Conservation (phyloP, 2,888 invertebrate genomes). For the Uloborus plumipes region DNA sequence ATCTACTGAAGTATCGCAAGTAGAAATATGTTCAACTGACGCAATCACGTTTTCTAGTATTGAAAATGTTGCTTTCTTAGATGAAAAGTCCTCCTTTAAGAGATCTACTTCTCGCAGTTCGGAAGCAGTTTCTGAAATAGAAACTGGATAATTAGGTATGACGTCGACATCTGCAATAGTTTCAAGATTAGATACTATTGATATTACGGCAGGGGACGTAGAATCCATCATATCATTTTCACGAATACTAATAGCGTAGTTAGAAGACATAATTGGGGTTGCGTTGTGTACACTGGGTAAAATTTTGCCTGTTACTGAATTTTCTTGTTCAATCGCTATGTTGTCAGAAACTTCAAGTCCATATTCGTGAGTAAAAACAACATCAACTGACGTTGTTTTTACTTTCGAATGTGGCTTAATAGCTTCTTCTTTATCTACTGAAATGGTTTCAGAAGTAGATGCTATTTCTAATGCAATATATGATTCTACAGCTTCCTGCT, state of each 20-base stretch:
- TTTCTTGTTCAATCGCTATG: conserved; percentile 57
- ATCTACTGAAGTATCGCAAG: conserved; percentile 57
- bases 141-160: conserved; percentile 65
- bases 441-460: conserved; percentile 49
- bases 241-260: conserved; percentile 59
- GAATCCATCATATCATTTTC: conserved; percentile 57
- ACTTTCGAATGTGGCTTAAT: conserved; percentile 31
- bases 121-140: conserved; percentile 65
- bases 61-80: conserved; percentile 59
- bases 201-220: conserved; percentile 28
- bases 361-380: conserved; percentile 39
- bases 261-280: conserved; percentile 36
- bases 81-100: conserved; percentile 32
- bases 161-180: conserved; percentile 40
- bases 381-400: conserved; percentile 18
- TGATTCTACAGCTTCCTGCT: conserved; percentile 34
- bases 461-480: conserved; percentile 56
- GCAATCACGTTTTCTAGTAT: conserved; percentile 59
- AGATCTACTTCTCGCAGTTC: conserved; percentile 65
- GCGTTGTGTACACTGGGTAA: conserved; percentile 54
- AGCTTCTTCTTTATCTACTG: conserved; percentile 58
- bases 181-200: conserved; percentile 30
- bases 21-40: conserved; percentile 58
- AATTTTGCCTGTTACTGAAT: conserved; percentile 33
- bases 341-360: conserved; percentile 58